Evolutionary conservation across 2,797 vertebrate species (phyloP).

Genomic region (Trachurus trachurus): DNA sequence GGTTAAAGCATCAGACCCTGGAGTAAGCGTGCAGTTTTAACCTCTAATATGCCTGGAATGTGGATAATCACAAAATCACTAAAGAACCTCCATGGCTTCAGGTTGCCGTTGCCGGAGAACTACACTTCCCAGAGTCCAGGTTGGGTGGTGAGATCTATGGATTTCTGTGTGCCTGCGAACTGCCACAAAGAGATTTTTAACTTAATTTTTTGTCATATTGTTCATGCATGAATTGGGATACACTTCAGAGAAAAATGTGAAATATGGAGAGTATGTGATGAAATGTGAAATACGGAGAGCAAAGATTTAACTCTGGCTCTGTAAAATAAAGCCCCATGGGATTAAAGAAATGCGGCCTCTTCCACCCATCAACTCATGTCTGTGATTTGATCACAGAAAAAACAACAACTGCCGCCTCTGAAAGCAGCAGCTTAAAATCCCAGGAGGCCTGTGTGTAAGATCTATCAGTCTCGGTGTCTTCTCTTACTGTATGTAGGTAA

Average conservation of each 20-base stretch:
- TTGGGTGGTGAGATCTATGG: background rate
- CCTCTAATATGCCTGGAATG: constrained; percentile 61
- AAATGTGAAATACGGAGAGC: constrained; percentile 1
- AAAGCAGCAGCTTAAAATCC: constrained; percentile 37
- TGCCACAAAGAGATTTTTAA: constrained; percentile 1
- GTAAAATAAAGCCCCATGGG: constrained; percentile 45
- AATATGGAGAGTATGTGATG: constrained; percentile 11
- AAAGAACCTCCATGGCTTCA: constrained; percentile 27
- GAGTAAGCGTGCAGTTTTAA: constrained; percentile 45
- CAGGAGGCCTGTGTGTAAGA: constrained; percentile 19
- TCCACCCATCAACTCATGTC: constrained; percentile 15
- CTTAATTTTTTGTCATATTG: constrained; percentile 18
- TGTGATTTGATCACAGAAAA: constrained; percentile 41
- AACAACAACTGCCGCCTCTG: background rate
- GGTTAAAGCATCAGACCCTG: constrained; percentile 47
- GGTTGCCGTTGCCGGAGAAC: constrained; percentile 9
- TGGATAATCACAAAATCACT: constrained; percentile 45
- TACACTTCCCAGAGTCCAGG: constrained; percentile 12
- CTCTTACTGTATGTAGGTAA: constrained; percentile 25
- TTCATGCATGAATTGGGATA: constrained; percentile 12
- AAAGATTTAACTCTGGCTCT: constrained; percentile 27
- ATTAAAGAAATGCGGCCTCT: constrained; percentile 38
- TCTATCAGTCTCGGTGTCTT: constrained; percentile 22
- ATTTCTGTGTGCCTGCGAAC: constrained; percentile 6
- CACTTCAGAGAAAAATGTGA: constrained; percentile 9